Percentiles rank a stretch among this genome's conserved stretches.
These are phyloP conservation scores for Synanceia verrucosa DNA, from an alignment of 2,797 vertebrate genomes.

Conservation along the genomic window DNA sequence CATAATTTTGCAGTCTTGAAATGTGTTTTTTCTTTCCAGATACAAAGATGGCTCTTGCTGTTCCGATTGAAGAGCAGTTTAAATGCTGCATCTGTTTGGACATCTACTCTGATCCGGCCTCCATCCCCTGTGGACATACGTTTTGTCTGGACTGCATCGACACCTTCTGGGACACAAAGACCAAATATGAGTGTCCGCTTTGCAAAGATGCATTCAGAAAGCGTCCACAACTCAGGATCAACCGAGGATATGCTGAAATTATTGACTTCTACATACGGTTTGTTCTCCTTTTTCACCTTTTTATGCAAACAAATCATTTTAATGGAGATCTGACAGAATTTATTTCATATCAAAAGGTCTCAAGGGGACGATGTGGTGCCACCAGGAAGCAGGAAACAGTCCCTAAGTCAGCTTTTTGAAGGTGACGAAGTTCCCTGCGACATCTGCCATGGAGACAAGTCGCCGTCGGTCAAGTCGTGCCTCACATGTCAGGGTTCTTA, in stretches of 20 bases:
- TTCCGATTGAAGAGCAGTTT: slow-evolving; percentile 42
- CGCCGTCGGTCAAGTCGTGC: slow-evolving; percentile 57
- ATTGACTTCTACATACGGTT: slow-evolving; percentile 40
- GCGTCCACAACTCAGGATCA: slow-evolving; percentile 57
- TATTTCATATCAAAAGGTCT: slow-evolving; percentile 12
- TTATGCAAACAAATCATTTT: neutral
- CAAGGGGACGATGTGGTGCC: rapidly evolving
- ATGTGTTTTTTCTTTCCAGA: neutral
- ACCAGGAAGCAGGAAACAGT: neutral
- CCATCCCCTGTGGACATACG: slow-evolving; percentile 72
- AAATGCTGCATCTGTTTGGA: slow-evolving; percentile 72
- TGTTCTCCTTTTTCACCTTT: neutral
- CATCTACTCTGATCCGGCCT: slow-evolving; percentile 52
- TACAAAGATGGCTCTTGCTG: neutral
- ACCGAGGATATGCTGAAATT: slow-evolving; percentile 34
- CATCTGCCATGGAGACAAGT: slow-evolving; percentile 41
- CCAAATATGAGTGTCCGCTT: slow-evolving; percentile 49
- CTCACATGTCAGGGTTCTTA: slow-evolving; percentile 64
- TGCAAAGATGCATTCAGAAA: slow-evolving; percentile 62
- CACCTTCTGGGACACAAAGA: slow-evolving; percentile 48
- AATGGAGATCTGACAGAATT: neutral
- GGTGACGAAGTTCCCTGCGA: slow-evolving; percentile 46
- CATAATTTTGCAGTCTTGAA: no score
- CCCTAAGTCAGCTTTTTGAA: rapidly evolving
- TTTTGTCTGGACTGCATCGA: slow-evolving; percentile 70